Conservation (phyloP, 2,888 invertebrate species). For the Neelides folsomi region DNA sequence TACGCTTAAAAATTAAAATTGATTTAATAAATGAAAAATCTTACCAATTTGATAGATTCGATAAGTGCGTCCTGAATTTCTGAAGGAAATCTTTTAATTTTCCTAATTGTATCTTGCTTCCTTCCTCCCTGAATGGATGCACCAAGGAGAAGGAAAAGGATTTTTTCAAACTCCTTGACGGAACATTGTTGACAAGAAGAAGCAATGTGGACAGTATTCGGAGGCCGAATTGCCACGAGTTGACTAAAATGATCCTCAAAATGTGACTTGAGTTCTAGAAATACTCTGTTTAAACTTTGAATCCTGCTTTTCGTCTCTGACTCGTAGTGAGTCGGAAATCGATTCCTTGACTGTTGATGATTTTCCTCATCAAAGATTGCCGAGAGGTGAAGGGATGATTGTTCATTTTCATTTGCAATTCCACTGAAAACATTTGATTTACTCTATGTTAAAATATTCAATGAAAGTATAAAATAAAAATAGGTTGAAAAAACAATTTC, state of each 20-base stretch:
- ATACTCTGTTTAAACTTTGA: constrained; percentile 26
- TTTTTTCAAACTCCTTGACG: constrained; percentile 30
- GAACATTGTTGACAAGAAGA: constrained; percentile 28
- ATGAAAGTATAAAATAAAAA: too few relatives aligned
- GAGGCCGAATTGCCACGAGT: constrained; percentile 26
- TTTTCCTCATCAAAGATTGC: constrained; percentile 32
- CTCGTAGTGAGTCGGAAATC: constrained; percentile 30
- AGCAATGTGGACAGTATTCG: constrained; percentile 31
- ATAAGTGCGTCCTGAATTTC: constrained; percentile 30
- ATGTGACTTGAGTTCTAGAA: constrained; percentile 29
- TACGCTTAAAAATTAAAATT: background rate
- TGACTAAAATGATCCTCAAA: constrained; percentile 32
- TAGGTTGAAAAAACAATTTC: too few relatives aligned
- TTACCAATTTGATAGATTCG: constrained; percentile 29
- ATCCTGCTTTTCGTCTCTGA: constrained; percentile 30
- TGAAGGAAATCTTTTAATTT: constrained; percentile 27
- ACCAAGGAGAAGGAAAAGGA: constrained; percentile 29
- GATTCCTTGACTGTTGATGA: constrained; percentile 17
- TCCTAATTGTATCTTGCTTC: constrained; percentile 30
- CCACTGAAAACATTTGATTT: constrained; percentile 15
- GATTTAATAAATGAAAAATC: constrained; percentile 3
- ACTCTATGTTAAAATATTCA: too few relatives aligned
- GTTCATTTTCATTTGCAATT: constrained; percentile 28
- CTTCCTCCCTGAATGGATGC: constrained; percentile 31
- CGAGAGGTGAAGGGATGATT: constrained; percentile 32